Evolutionary conservation across 1,140 invertebrate genomes (phyloP), one percentile per base, ranked within the genome.

Genomic region (Lordiphosa mommai): DNA sequence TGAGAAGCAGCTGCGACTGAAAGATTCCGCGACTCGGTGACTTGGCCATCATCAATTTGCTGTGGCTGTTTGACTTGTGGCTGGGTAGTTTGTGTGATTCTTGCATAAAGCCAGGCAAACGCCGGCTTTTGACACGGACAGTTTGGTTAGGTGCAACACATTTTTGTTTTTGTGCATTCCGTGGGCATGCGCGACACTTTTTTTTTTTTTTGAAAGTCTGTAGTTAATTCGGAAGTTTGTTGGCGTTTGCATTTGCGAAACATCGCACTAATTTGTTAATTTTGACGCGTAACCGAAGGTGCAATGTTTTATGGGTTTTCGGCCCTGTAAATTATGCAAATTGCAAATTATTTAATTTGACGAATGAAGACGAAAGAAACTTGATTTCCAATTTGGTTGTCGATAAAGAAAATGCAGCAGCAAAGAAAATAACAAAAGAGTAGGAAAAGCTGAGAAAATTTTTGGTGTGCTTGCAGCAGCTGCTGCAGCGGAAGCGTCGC

Each of bases 261-360:
- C 67, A 76, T 84, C 71, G 76, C 72, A 82, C 77, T 82, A 84
- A 82, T 84, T 82, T 82, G 76, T 82, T 82, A 69, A 84, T 76
- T 82, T 50, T 41, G 67, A 72, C 77, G 77, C 77, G 68, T 84
- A 82, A 61, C 77, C 67, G 36, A 69, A 40, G 72, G 72, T 63
- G 61, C 67, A 82, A 76, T 80, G 65, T 70, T 80, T 80, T 79
- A 80, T 82, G 76, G 48, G 7, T 43, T 60, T 50, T 50, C 27
- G 41, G 32, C 57, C 37, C 55, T 48, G 32, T 61, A 61, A 72
- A 47, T 71, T 84, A 82, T 82, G 76, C 59, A 84, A 76, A 82
- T 82, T 49, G 37, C 56, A 61, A 84, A 76, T 72, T 76, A 84
- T 63, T 76, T 84, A 53, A 64, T 82, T 57, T 64, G 33, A 46